Conservation (phyloP, 2,797 vertebrate genomes). For the Pagetopsis macropterus region DNA sequence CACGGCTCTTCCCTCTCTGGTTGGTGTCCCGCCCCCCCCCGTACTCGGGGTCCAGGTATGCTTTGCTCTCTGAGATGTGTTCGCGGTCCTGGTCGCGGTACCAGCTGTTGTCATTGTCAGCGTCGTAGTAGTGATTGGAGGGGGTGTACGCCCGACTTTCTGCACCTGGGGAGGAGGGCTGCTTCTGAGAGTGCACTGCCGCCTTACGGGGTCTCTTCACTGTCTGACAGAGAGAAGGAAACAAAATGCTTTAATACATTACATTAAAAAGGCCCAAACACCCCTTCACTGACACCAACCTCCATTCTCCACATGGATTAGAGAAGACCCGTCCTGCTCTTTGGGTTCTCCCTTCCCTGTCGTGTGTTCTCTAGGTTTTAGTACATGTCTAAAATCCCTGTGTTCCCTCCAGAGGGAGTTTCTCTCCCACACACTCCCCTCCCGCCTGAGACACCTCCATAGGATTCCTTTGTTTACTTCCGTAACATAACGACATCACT, state of each 20-base stretch:
- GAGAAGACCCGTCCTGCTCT: no score
- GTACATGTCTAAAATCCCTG: no score
- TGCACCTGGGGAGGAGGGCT: slow-evolving; percentile 80
- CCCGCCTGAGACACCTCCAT: no score
- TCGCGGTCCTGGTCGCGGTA: slow-evolving; percentile 82
- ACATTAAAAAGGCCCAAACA: background rate
- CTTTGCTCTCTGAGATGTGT: slow-evolving; percentile 75
- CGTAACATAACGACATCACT: no score
- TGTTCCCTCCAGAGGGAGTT: no score
- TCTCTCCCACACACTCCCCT: no score
- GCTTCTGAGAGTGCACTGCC: slow-evolving; percentile 76
- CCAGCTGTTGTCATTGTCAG: slow-evolving; percentile 87
- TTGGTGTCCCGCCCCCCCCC: slow-evolving; percentile 76
- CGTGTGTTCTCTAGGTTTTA: no score
- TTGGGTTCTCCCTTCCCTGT: no score
- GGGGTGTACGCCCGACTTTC: slow-evolving; percentile 84
- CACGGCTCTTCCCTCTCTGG: slow-evolving; percentile 80
- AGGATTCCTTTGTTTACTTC: no score
- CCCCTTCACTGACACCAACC: background rate
- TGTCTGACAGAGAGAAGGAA: slow-evolving; percentile 77
- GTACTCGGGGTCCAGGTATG: slow-evolving; percentile 76
- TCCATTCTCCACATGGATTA: background rate
- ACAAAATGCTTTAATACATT: background rate
- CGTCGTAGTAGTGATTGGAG: slow-evolving; percentile 88
- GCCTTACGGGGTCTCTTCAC: slow-evolving; percentile 92